Evolutionary conservation across 2,888 invertebrate species (phyloP).

Genomic region (Drosophila setosimentum): DNA sequence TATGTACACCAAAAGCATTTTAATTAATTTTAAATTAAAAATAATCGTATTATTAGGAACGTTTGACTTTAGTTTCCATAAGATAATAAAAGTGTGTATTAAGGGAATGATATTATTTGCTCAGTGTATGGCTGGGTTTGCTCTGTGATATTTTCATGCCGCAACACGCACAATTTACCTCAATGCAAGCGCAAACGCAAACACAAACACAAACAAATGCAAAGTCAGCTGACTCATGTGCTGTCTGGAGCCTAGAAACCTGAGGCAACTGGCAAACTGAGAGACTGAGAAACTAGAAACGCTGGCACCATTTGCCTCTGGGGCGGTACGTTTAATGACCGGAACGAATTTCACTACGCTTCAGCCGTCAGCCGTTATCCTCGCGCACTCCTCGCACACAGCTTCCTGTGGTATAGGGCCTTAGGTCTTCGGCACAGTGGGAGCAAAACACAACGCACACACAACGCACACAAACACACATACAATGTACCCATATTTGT

Average conservation of each 20-base stretch:
- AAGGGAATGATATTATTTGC: background rate
- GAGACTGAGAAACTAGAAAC: conserved; percentile 29
- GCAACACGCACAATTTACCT: conserved; percentile 82
- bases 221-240: conserved; percentile 79
- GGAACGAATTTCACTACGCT: conserved; percentile 76
- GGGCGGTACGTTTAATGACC: conserved; percentile 82
- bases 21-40: background rate
- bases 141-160: conserved; percentile 69
- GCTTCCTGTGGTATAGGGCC: conserved; percentile 48
- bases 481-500: conserved; percentile 45
- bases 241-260: conserved; percentile 34
- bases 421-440: conserved; percentile 76
- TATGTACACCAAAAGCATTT: background rate
- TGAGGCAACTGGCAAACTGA: conserved; percentile 12
- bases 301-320: conserved; percentile 38
- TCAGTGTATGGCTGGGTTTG: conserved; percentile 13
- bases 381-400: conserved; percentile 48
- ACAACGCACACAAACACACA: conserved; percentile 38
- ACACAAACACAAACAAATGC: conserved; percentile 48
- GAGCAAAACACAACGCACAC: conserved; percentile 63
- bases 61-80: background rate
- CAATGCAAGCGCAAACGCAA: conserved; percentile 55
- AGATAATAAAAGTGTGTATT: background rate
- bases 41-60: too few species aligned
- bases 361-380: conserved; percentile 70